Conservation (phyloP, 2,113 vertebrate species). For the Macquaria australasica region DNA sequence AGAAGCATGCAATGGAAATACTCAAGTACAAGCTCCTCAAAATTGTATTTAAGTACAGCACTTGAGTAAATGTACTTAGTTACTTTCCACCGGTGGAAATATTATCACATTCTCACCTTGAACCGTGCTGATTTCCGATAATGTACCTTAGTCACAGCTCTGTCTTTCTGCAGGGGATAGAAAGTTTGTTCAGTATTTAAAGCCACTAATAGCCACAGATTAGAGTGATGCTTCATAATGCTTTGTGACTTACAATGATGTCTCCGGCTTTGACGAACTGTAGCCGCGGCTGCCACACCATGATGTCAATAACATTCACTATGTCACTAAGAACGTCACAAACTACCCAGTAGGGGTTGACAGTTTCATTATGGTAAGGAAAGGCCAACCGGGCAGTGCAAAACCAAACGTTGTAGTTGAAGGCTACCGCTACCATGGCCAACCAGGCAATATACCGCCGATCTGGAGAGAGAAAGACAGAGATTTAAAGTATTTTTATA, state of each 20-base stretch:
- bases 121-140: slow-evolving; percentile 86
- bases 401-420: slow-evolving; percentile 94
- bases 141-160: slow-evolving; percentile 82
- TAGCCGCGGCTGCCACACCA: slow-evolving; percentile 90
- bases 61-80: background rate
- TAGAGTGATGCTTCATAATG: background rate
- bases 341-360: slow-evolving; percentile 82
- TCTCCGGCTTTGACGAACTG: slow-evolving; percentile 91
- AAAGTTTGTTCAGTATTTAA: background rate
- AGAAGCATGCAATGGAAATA: no score
- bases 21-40: no score
- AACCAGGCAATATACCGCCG: slow-evolving; percentile 89
- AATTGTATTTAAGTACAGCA: no score
- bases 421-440: slow-evolving; percentile 85
- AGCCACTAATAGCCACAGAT: background rate
- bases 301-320: slow-evolving; percentile 87
- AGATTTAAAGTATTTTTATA: background rate
- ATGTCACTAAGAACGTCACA: slow-evolving; percentile 85
- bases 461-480: slow-evolving; percentile 77
- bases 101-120: slow-evolving; percentile 78
- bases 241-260: slow-evolving; percentile 86
- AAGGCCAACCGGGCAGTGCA: slow-evolving; percentile 87
- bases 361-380: slow-evolving; percentile 82
- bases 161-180: slow-evolving; percentile 82
- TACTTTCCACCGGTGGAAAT: background rate